Evolutionary conservation across 1,140 invertebrate species (phyloP), one percentile per base, ranked within the genome.

Genomic region (Condylostylus longicornis): DNA sequence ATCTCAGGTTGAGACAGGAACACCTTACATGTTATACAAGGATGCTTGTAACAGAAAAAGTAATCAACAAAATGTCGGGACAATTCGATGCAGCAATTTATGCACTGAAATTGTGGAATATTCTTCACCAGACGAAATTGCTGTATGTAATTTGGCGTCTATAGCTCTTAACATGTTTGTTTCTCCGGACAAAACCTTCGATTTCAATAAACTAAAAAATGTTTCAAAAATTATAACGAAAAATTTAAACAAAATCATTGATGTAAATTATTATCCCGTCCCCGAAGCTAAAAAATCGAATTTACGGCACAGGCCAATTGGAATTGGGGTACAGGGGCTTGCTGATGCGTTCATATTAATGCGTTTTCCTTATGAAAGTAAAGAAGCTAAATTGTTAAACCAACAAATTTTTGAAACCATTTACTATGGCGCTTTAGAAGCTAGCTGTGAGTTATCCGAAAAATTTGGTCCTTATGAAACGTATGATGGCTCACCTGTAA

Each of bases 101-200:
- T 98, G 94, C 57, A 98, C 95, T 1, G 96, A 99, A 72, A 90
- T 98, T 52, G 75, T 98, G 2, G 79, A 98, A 62, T 98, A 95
- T 57, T 84, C 80, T 10, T 77, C 82, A 25, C 66, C 77, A 2
- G 86, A 96, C 63, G 94, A 98, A 72, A 77, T 97, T 21, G 95
- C 94, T 18, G 95, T 98, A 0, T 99, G 96, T 62, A 98, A 98
- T 69, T 71, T 98, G 50, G 95, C 94, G 2, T 98, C 95, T 0
- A 84, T 99, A 46, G 93, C 95, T n/a, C 66, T 99, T 0, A 96
- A 94, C 55, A 88, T 87, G 77, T 99, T 88, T 68, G 87, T 98
- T 0, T 79, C 77, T 41, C 71, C 78, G 33, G 65, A 64, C 23
- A 77, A 74, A 50, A 79, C 70, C 0, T 98, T 80, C 54, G 85